Conservation (phyloP, 2,797 vertebrate genomes). For the Thripadectes ignobilis region DNA sequence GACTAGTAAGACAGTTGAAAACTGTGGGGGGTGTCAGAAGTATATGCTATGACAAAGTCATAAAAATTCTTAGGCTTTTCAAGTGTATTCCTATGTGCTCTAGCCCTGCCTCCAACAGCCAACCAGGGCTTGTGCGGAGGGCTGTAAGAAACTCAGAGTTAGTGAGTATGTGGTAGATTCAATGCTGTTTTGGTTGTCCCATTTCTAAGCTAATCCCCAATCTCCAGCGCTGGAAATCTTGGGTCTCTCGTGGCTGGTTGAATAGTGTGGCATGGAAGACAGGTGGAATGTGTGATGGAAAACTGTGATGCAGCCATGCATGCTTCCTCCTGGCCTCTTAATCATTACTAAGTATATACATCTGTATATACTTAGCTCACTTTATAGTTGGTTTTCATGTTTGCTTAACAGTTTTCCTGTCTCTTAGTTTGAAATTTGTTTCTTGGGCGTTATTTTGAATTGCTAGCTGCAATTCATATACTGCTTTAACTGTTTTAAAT, state of each 20-base stretch:
- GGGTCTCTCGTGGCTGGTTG: neutral
- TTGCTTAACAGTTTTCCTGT: neutral
- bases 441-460: neutral
- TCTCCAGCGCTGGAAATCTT: neutral
- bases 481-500: neutral
- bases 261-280: neutral
- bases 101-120: neutral
- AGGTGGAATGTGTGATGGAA: neutral
- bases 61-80: neutral
- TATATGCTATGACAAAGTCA: too few relatives aligned
- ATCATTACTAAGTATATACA: neutral
- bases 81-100: neutral
- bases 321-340: neutral
- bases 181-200: neutral
- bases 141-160: neutral
- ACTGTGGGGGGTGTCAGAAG: neutral
- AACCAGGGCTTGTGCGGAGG: neutral
- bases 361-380: neutral
- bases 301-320: neutral
- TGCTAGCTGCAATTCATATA: neutral
- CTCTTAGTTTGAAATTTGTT: neutral
- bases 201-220: neutral
- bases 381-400: neutral
- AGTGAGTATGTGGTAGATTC: neutral
- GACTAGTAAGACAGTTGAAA: neutral